Evolutionary conservation across 2,797 vertebrate species (phyloP).

Genomic region (Furcifer pardalis): DNA sequence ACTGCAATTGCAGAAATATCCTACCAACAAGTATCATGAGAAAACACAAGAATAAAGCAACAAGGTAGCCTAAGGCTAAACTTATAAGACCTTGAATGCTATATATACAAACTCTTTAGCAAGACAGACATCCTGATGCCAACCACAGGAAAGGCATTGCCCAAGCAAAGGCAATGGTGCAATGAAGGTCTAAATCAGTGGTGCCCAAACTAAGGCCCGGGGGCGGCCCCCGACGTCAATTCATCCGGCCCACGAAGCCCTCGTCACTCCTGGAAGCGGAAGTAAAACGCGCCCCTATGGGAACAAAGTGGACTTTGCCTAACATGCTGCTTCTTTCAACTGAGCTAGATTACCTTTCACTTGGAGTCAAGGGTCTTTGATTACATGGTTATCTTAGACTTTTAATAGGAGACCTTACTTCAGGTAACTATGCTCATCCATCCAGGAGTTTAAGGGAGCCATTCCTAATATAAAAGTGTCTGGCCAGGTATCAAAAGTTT

Average conservation of each 20-base stretch:
- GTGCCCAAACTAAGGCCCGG: too few species aligned
- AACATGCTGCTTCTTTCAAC: not conserved
- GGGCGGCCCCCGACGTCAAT: too few species aligned
- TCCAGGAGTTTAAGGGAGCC: not conserved
- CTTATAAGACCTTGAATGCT: not conserved
- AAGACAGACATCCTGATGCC: not conserved
- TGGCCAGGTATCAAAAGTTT: not conserved
- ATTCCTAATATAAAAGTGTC: not conserved
- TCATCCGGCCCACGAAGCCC: too few species aligned
- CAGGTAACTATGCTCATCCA: not conserved
- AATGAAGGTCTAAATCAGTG: not conserved
- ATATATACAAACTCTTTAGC: not conserved
- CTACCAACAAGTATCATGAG: not conserved
- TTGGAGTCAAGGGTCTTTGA: not conserved
- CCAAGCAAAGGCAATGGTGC: not conserved
- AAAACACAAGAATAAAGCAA: not conserved
- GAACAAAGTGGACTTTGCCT: not conserved
- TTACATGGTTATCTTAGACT: not conserved
- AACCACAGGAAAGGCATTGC: too few species aligned
- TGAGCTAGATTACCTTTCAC: not conserved
- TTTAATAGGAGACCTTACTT: not conserved
- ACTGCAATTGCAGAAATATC: not conserved
- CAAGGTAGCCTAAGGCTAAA: not conserved
- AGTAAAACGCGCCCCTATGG: too few species aligned
- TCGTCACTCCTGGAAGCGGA: too few species aligned